phyloP scores from a whole-genome alignment of 2,888 invertebrate species.

The Aporophyla nigra region DNA sequence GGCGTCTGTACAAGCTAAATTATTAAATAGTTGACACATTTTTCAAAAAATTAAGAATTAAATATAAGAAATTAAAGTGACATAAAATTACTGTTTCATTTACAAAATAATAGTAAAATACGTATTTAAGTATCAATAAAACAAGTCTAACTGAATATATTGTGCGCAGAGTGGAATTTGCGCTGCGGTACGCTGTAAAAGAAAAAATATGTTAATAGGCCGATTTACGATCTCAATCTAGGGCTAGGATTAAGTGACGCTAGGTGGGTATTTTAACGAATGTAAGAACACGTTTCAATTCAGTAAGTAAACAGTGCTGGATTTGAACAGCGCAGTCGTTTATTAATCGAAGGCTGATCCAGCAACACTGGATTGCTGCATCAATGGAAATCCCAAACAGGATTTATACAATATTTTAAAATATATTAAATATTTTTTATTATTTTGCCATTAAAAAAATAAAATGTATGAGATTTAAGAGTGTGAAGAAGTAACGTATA shows the following conservation, averaged over 20 bases:
- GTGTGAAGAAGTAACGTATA: no score
- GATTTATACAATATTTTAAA: no score
- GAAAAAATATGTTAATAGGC: not conserved
- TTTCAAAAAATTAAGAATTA: not conserved
- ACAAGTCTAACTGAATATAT: not conserved
- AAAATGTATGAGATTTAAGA: no score
- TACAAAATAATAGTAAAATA: not conserved
- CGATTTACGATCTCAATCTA: not conserved
- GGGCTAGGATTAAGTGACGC: not conserved
- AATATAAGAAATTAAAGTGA: not conserved
- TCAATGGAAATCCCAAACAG: not conserved
- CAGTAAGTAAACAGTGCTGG: not conserved
- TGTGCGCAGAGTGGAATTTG: not conserved
- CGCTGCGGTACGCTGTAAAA: not conserved
- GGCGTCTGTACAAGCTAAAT: no score
- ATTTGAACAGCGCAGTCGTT: not conserved
- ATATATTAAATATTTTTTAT: no score
- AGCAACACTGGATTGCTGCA: not conserved
- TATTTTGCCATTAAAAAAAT: no score
- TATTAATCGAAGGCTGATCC: not conserved
- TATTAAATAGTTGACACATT: not conserved
- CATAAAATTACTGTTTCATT: not conserved
- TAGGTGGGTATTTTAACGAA: no score
- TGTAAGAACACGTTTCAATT: no score
- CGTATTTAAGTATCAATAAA: no score